phyloP scores from a whole-genome alignment of 2,113 vertebrate species.

The Chlorocebus sabaeus region DNA sequence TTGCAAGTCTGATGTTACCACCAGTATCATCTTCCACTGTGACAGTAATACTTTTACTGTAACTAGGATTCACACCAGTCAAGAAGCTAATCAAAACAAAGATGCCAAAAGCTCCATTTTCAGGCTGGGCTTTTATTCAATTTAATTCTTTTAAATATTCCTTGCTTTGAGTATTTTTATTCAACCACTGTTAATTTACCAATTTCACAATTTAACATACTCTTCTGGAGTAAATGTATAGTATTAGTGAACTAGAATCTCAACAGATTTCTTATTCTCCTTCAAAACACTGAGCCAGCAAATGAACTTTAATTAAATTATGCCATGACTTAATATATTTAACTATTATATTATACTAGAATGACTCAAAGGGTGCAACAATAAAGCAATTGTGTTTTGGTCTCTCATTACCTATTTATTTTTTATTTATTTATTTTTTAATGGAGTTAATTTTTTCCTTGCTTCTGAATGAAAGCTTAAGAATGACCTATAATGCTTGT shows the following conservation, averaged over 20 bases:
- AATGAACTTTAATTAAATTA: background rate
- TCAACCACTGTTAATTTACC: background rate
- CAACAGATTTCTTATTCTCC: background rate
- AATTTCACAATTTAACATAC: background rate
- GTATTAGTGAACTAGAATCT: background rate
- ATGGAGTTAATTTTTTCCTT: background rate
- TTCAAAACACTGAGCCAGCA: background rate
- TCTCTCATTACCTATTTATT: background rate
- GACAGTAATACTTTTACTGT: background rate
- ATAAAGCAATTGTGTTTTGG: background rate
- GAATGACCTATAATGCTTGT: background rate
- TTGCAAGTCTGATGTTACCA: background rate
- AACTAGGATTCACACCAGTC: background rate
- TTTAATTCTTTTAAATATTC: background rate
- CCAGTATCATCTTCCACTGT: no score
- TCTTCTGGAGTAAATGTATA: background rate
- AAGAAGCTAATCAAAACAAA: background rate
- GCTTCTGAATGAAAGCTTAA: background rate
- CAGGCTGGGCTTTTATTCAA: no score
- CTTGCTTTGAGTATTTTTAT: background rate
- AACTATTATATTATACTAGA: background rate
- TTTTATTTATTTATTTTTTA: background rate
- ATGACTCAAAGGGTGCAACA: background rate
- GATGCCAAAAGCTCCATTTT: background rate
- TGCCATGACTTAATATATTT: background rate